Base-by-base conservation (phyloP, 2,797 vertebrate species). In the Sebastes baramenuke region DNA sequence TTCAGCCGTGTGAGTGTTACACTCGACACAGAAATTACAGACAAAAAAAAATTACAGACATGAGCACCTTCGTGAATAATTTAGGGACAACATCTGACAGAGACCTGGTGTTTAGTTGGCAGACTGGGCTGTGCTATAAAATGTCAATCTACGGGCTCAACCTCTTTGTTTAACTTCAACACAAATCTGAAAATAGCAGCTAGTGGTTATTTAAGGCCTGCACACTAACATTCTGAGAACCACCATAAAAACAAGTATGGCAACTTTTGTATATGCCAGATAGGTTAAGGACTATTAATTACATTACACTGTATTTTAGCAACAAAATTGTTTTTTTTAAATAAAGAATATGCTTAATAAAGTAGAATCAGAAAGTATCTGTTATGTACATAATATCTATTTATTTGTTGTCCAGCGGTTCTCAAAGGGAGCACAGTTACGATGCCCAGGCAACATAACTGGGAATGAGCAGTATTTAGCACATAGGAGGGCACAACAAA, bases 401-500 rank as follows among this genome's bases (percentile, higher is more conserved):
- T 25, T 8, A 38, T 79, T 70, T 66, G 30, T 32, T 60, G 29
- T 2, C 14, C 20, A 27, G 24, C 38, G 67, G 58, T 68, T 70
- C 56, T 67, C 27, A 59, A 58, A 58, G 67, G 72, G 69, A 52
- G 67, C 42, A 69, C 29, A 20, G 62, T 60, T 77, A 58, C 9
- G 30, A 79, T 62, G 61, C 38, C 65, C 14, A 18, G 67, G 67
- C 56, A 82, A 81, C 77, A 89, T 68, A 71, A 81, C 56, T 87
- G 68, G 64, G 72, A 93, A 83, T 78, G 84, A 88, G 85, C 74
- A 78, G 82, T 77, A 88, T 94, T 94, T 93, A 92, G 86, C 83
- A 87, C 87, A 81, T 91, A 88, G 86, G 86, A 89, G 80, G 86
- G 86, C 94, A 95, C 89, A 95, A 95, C 94, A 85, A 92, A 92